Evolutionary conservation across 1,140 invertebrate genomes (phyloP).

Genomic region (Neodiprion pinetum): DNA sequence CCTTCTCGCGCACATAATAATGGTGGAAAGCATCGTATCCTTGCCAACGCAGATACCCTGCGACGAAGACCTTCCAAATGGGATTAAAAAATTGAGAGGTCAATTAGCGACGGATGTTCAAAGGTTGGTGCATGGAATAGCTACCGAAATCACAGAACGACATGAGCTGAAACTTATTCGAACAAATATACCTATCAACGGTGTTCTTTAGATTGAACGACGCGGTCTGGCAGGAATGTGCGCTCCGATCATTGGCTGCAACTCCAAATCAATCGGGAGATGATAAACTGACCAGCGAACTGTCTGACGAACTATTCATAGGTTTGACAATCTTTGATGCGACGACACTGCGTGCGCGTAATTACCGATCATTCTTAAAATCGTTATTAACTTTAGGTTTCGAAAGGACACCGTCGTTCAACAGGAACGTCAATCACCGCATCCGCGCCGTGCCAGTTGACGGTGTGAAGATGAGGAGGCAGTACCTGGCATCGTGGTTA

Average conservation of each 20-base stretch:
- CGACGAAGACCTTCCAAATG: constrained; percentile 29
- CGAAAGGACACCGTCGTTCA: constrained; percentile 35
- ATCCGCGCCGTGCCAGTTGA: constrained; percentile 39
- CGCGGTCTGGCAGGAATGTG: constrained; percentile 39
- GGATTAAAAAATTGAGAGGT: constrained; percentile 35
- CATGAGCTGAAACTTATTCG: no score
- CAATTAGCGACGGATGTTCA: constrained; percentile 31
- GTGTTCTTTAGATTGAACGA: constrained; percentile 34
- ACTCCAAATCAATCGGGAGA: constrained; percentile 27
- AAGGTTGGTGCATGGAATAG: constrained; percentile 26
- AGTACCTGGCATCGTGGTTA: constrained; percentile 86
- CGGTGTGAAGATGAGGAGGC: constrained; percentile 65
- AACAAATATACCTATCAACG: no score
- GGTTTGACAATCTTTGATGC: constrained; percentile 10
- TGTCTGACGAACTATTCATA: constrained; percentile 39
- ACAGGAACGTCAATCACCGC: constrained; percentile 34
- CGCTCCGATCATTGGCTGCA: constrained; percentile 25
- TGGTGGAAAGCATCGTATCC: constrained; percentile 43
- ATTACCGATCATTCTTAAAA: neutral
- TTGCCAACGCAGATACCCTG: constrained; percentile 37
- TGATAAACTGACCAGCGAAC: constrained; percentile 37
- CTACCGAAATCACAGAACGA: no score
- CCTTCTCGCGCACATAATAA: constrained; percentile 42
- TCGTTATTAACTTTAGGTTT: constrained; percentile 19
- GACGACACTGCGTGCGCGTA: no score